Evolutionary conservation across 2,888 invertebrate species (phyloP).

Genomic region (Branchipolynoe longqiensis): DNA sequence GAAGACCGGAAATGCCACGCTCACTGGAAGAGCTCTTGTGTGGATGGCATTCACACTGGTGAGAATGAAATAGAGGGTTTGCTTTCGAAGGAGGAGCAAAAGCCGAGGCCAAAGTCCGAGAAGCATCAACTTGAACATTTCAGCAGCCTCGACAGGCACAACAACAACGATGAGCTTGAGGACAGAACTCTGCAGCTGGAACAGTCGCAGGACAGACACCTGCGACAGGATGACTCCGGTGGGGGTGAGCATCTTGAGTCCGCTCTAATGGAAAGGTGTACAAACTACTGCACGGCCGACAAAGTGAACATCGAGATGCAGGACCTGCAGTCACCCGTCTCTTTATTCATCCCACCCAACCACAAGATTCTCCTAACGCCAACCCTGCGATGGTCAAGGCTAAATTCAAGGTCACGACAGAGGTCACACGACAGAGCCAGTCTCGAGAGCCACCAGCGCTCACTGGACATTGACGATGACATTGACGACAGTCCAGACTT

Average conservation of each 20-base stretch:
- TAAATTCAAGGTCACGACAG: slow-evolving; percentile 7
- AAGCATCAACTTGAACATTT: slow-evolving; percentile 27
- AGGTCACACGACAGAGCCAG: slow-evolving; percentile 42
- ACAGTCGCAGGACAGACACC: not conserved
- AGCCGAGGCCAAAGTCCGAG: not conserved
- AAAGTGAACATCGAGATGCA: not conserved
- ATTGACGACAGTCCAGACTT: slow-evolving; percentile 35
- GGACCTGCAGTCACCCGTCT: not conserved
- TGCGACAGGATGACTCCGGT: too few species aligned
- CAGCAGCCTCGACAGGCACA: slow-evolving; percentile 17
- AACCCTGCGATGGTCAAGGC: slow-evolving; percentile 8
- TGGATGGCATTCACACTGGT: not conserved
- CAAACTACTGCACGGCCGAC: slow-evolving; percentile 18
- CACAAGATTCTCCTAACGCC: slow-evolving; percentile 22
- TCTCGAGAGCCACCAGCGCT: slow-evolving; percentile 25
- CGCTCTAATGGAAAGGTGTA: not conserved
- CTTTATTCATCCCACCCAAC: not conserved
- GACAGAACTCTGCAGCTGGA: slow-evolving; percentile 1
- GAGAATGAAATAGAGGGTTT: not conserved
- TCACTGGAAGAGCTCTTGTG: not conserved
- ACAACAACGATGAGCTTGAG: slow-evolving; percentile 34
- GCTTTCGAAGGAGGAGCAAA: not conserved
- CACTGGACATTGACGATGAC: slow-evolving; percentile 2
- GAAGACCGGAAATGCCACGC: not conserved
- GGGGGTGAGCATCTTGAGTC: too few species aligned